These are phyloP conservation scores for Micromys minutus DNA, from an alignment of 2,113 vertebrate genomes.

Conservation along the genomic window DNA sequence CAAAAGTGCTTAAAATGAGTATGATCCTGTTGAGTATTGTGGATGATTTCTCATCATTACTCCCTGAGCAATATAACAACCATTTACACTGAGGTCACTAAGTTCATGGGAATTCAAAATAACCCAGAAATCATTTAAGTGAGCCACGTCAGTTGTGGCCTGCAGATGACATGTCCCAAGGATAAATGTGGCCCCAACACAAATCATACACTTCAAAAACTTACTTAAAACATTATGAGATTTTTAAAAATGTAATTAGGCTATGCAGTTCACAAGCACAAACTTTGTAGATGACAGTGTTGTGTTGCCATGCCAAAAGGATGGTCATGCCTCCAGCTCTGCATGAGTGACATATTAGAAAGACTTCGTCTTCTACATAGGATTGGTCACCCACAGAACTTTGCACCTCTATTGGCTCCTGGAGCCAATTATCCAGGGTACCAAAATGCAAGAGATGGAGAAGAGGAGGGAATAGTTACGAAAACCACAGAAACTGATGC, in stretches of 20 bases:
- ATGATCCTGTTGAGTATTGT: neutral
- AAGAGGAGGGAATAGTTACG: neutral
- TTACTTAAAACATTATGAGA: neutral
- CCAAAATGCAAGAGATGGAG: neutral
- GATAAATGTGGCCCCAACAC: neutral
- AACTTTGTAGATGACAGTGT: neutral
- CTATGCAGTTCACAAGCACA: neutral
- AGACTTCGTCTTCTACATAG: neutral
- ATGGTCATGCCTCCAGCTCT: neutral
- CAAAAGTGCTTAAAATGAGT: neutral
- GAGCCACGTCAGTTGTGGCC: neutral
- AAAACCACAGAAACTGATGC: neutral
- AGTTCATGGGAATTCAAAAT: neutral
- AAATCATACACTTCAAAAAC: neutral
- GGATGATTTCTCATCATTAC: neutral
- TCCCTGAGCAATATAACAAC: neutral
- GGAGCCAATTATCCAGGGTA: neutral
- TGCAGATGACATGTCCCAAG: too few relatives aligned
- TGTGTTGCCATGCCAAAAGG: neutral
- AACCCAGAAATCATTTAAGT: neutral
- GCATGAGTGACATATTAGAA: neutral
- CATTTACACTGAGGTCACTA: neutral
- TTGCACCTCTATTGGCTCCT: neutral
- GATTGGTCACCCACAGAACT: too few relatives aligned
- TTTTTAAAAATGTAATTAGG: neutral